These are phyloP conservation scores for Aulostomus chinensis DNA, from an alignment of 2,797 vertebrate species.

Conservation along the genomic window DNA sequence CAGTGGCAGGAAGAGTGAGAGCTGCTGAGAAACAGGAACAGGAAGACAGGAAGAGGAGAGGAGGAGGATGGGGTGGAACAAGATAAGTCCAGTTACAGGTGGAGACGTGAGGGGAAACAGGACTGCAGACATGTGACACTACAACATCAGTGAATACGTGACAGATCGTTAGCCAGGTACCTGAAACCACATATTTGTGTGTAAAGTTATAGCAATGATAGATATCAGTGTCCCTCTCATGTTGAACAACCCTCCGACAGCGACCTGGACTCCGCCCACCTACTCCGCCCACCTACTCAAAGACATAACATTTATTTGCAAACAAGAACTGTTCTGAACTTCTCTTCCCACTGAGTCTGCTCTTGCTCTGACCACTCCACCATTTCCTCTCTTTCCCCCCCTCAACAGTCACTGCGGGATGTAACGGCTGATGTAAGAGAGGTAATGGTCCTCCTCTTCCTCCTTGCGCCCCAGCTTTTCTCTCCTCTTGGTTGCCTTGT, in stretches of 20 bases:
- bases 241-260: too few species aligned
- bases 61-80: constrained; percentile 22
- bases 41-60: constrained; percentile 51
- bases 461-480: constrained; percentile 58
- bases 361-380: constrained; percentile 31
- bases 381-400: constrained; percentile 12
- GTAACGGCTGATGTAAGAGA: constrained; percentile 67
- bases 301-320: constrained; percentile 22
- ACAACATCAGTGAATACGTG: too few species aligned
- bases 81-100: constrained; percentile 12
- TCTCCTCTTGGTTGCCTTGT: constrained; percentile 42
- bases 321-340: constrained; percentile 30
- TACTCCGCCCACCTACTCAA: constrained; percentile 33
- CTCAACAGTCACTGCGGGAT: constrained; percentile 38
- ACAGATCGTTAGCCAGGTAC: too few species aligned
- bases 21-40: constrained; percentile 55
- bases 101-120: not conserved
- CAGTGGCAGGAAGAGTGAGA: constrained; percentile 64
- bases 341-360: constrained; percentile 26
- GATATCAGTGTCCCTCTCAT: too few species aligned
- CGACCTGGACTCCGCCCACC: too few species aligned
- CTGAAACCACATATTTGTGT: too few species aligned
- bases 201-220: too few species aligned
- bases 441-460: constrained; percentile 70
- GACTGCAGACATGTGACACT: not conserved